Conservation (phyloP, 2,113 vertebrate genomes). For the Epinephelus moara region DNA sequence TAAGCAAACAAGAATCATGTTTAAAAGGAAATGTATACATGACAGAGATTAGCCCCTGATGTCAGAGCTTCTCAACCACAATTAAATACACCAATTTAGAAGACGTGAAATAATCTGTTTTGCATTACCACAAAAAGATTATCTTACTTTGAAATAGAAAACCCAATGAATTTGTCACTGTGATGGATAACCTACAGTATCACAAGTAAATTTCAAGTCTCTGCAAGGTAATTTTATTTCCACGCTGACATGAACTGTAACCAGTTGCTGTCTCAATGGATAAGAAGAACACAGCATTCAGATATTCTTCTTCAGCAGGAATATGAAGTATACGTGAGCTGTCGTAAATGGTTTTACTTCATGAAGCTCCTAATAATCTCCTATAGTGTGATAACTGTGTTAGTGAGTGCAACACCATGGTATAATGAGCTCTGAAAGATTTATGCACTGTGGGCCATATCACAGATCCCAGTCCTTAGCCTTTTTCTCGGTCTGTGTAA, state of each 20-base stretch:
- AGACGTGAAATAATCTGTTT: neutral
- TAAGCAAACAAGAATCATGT: neutral
- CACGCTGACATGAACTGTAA: neutral
- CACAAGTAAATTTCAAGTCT: neutral
- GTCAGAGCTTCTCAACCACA: neutral
- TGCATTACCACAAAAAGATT: neutral
- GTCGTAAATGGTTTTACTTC: neutral
- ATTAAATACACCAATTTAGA: neutral
- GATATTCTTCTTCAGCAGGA: neutral
- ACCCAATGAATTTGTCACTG: neutral
- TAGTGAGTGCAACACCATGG: neutral
- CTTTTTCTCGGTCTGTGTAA: neutral
- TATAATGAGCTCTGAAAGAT: slow-evolving; percentile 18
- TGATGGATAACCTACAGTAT: neutral
- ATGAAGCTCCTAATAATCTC: slow-evolving; percentile 14
- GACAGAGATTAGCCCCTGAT: neutral
- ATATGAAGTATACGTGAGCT: neutral
- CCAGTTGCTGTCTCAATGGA: neutral
- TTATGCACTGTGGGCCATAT: neutral
- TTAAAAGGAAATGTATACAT: neutral
- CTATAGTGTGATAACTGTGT: neutral
- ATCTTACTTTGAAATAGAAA: neutral
- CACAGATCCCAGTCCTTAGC: neutral
- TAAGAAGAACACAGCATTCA: neutral
- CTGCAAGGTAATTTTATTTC: neutral